Evolutionary conservation across 2,113 vertebrate genomes (phyloP).

Genomic region (Promerops cafer): DNA sequence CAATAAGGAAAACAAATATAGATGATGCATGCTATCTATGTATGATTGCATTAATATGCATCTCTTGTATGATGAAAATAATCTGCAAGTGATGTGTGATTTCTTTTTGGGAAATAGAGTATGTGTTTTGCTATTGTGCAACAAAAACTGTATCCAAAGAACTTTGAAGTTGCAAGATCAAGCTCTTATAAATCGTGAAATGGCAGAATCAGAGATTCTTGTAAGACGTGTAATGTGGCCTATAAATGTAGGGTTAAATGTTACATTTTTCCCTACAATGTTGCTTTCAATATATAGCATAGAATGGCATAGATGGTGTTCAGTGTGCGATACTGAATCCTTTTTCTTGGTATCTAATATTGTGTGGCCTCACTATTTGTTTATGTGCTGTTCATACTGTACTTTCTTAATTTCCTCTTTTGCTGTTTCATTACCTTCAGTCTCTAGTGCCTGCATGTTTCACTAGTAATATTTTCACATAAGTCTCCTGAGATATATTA

Average conservation of each 20-base stretch:
- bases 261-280: background rate
- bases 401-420: background rate
- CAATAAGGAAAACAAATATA: background rate
- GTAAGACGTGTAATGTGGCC: background rate
- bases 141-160: background rate
- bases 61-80: background rate
- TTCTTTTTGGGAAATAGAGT: background rate
- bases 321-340: background rate
- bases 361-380: background rate
- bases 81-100: background rate
- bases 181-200: background rate
- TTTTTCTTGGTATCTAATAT: background rate
- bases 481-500: background rate
- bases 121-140: background rate
- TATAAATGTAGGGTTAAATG: background rate
- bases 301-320: background rate
- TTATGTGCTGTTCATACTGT: background rate
- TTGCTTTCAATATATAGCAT: background rate
- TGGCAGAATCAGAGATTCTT: background rate
- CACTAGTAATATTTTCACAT: background rate
- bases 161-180: background rate
- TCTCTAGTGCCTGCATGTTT: background rate
- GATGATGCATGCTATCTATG: background rate
- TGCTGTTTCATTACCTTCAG: background rate
- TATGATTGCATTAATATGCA: slow-evolving; percentile 16